phyloP scores from a whole-genome alignment of 1,140 invertebrate species.

The Wasmannia auropunctata region DNA sequence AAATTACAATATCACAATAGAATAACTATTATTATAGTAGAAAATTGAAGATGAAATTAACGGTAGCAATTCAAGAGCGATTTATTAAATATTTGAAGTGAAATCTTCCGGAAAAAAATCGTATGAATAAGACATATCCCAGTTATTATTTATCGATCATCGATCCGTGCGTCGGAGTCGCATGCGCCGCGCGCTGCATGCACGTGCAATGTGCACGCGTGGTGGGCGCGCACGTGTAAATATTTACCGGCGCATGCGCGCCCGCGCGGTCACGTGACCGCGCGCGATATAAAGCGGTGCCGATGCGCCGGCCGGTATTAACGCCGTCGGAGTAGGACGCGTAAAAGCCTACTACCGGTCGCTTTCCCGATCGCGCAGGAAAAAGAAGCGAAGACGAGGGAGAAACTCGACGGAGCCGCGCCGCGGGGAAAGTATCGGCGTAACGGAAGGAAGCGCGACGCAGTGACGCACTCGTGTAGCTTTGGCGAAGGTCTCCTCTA shows the following conservation, averaged over 20 bases:
- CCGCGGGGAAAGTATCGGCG: background rate
- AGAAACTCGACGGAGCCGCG: background rate
- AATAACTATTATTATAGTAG: no score
- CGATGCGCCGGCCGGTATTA: slow-evolving; percentile 81
- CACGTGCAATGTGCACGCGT: slow-evolving; percentile 50
- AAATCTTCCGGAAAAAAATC: background rate
- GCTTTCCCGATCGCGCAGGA: background rate
- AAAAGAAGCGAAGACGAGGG: background rate
- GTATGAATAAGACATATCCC: background rate
- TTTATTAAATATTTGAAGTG: background rate
- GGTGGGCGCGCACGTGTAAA: slow-evolving; percentile 80
- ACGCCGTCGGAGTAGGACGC: slow-evolving; percentile 69
- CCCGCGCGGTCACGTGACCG: slow-evolving; percentile 80
- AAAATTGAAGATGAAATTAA: no score
- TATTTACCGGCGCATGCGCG: slow-evolving; percentile 82
- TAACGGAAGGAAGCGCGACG: background rate
- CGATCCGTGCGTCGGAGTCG: background rate
- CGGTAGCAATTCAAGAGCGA: background rate
- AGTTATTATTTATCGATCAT: slow-evolving; percentile 7
- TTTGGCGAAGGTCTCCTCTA: background rate
- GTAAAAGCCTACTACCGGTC: background rate
- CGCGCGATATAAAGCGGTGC: slow-evolving; percentile 78
- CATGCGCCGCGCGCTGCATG: background rate
- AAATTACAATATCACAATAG: background rate
- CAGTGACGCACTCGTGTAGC: background rate